A percentile compares a stretch with the other conserved stretches of the same genome.
Conservation (phyloP, 2,888 invertebrate genomes). For the Lithodes maja region DNA sequence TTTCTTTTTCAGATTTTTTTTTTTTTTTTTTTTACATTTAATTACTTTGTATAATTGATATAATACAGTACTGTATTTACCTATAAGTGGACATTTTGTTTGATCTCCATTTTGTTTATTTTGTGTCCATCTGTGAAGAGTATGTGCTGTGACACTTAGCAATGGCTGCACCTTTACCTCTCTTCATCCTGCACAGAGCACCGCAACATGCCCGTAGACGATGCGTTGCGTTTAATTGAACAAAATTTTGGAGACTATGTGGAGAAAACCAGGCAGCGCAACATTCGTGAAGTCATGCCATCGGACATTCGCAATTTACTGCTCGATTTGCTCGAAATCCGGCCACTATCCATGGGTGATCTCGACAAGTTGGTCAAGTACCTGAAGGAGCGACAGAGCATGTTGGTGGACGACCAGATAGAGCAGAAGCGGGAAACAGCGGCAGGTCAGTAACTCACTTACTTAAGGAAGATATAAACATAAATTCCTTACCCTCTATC, state of each 20-base stretch:
- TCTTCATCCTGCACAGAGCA: conserved; percentile 81
- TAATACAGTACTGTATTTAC: not conserved
- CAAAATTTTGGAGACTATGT: conserved; percentile 81
- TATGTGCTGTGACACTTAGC: not conserved
- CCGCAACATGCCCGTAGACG: conserved; percentile 96
- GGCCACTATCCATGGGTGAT: conserved; percentile 69
- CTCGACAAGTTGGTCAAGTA: conserved; percentile 70
- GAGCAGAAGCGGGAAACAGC: conserved; percentile 70
- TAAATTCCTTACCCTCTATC: too few relatives aligned
- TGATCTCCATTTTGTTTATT: not conserved
- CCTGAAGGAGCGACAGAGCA: conserved; percentile 68
- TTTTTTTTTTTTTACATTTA: too few relatives aligned
- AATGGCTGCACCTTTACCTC: not conserved
- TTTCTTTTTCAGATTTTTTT: too few relatives aligned
- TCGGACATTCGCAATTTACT: conserved; percentile 70
- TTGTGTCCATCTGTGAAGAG: not conserved
- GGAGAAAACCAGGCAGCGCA: conserved; percentile 67
- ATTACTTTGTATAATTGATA: not conserved
- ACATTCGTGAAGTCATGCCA: conserved; percentile 69
- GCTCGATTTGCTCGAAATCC: conserved; percentile 68
- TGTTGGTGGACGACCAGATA: conserved; percentile 70
- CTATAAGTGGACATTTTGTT: not conserved
- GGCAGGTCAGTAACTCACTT: conserved; percentile 58
- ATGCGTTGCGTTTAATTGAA: conserved; percentile 86
- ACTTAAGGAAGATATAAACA: too few relatives aligned